Evolutionary conservation across 2,113 vertebrate species (phyloP).

Genomic region (Grantiella picta): DNA sequence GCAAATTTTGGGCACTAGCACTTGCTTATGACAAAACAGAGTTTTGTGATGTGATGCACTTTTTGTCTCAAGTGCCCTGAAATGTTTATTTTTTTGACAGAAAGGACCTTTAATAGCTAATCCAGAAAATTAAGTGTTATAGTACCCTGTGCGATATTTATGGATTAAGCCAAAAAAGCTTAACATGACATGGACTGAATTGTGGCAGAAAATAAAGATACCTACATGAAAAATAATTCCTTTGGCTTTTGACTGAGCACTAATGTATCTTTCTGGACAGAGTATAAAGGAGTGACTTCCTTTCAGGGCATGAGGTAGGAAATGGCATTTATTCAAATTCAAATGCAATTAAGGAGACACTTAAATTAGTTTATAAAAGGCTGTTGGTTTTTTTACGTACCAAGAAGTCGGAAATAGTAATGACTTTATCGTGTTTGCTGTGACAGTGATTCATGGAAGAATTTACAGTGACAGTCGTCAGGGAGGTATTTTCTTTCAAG

Average conservation of each 20-base stretch:
- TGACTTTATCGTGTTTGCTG: background rate
- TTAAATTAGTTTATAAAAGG: constrained; percentile 2
- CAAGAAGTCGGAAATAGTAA: background rate
- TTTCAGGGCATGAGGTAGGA: background rate
- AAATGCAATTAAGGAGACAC: background rate
- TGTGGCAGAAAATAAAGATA: background rate
- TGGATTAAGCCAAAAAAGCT: background rate
- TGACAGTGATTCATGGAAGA: background rate
- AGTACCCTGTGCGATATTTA: fast-evolving
- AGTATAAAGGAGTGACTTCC: background rate
- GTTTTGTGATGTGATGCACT: background rate
- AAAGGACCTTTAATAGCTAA: background rate
- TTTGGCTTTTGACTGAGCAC: background rate
- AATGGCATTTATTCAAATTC: background rate
- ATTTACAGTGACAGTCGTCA: background rate
- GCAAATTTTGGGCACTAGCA: background rate
- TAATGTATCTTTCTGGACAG: background rate
- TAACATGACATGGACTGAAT: background rate
- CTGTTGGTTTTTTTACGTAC: background rate
- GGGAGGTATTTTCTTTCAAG: background rate
- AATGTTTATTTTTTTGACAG: background rate
- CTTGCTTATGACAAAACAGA: background rate
- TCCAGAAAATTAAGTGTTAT: background rate
- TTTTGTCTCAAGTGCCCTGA: background rate
- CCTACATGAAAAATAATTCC: background rate